A percentile compares a stretch with the other conserved stretches of the same genome.
Conservation (phyloP, 2,113 vertebrate genomes). For the Poeciliopsis prolifica region DNA sequence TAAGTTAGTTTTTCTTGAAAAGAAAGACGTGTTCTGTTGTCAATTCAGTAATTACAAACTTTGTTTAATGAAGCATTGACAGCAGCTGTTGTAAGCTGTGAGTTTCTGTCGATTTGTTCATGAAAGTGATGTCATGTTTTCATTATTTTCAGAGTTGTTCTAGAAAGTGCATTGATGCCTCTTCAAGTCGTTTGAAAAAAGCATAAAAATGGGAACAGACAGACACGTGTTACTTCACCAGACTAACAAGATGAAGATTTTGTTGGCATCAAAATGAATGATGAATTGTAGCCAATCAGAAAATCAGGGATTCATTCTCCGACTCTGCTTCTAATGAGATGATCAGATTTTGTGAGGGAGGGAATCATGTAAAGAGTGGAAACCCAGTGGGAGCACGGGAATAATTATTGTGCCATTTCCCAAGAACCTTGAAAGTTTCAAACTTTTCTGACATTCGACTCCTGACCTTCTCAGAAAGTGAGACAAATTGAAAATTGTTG, state of each 20-base stretch:
- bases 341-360: conserved; percentile 30
- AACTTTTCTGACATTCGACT: conserved; percentile 34
- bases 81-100: neutral
- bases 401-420: conserved; percentile 2
- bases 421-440: neutral
- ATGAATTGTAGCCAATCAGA: conserved; percentile 18
- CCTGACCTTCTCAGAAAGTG: conserved; percentile 35
- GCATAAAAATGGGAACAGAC: neutral
- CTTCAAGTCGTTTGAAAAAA: neutral
- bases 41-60: no score
- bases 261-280: conserved; percentile 39
- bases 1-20: no score
- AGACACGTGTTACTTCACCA: conserved; percentile 25
- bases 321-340: conserved; percentile 49
- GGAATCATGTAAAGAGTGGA: conserved; percentile 24
- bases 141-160: neutral
- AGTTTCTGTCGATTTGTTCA: neutral
- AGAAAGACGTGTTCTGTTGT: no score
- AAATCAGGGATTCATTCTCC: conserved; percentile 29
- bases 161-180: neutral
- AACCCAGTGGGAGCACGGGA: neutral
- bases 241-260: conserved; percentile 7
- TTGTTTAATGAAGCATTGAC: neutral
- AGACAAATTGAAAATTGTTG: neutral
- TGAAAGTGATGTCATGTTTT: neutral